These are phyloP conservation scores for Murina feae DNA, from an alignment of 2,113 vertebrate genomes.

Conservation along the genomic window DNA sequence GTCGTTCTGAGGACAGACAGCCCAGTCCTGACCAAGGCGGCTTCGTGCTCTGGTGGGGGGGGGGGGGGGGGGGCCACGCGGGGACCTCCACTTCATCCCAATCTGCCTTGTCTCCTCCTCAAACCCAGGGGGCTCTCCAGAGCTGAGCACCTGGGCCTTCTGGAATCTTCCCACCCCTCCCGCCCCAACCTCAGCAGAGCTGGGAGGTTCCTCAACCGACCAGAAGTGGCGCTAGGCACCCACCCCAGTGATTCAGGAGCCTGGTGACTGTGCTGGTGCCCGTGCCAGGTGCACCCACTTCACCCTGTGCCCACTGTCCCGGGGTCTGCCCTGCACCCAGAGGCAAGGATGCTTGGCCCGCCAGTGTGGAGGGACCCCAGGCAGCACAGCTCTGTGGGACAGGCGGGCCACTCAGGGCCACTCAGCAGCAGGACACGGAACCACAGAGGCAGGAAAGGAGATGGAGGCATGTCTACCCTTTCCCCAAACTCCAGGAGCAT, in stretches of 20 bases:
- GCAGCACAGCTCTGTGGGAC: neutral
- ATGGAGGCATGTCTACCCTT: too few relatives aligned
- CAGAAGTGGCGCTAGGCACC: neutral
- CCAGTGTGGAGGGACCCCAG: neutral
- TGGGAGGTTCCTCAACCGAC: too few relatives aligned
- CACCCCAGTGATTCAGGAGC: neutral
- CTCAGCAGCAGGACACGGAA: neutral
- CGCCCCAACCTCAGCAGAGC: neutral
- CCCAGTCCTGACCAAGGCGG: neutral
- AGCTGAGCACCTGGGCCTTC: accelerated
- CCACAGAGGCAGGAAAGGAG: neutral
- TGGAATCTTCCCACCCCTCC: neutral
- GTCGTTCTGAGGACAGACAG: neutral
- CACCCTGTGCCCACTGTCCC: neutral
- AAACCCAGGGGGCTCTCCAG: accelerated
- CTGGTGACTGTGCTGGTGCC: neutral
- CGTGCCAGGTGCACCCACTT: accelerated
- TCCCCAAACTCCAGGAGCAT: neutral
- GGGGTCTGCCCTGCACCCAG: neutral
- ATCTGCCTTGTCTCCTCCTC: neutral
- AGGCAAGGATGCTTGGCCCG: neutral
- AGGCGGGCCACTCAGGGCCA: neutral
- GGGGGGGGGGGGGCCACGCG: accelerated
- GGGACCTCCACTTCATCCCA: neutral
- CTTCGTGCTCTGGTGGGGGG: accelerated